Conservation (phyloP, 2,113 vertebrate genomes). For the Equus przewalskii region DNA sequence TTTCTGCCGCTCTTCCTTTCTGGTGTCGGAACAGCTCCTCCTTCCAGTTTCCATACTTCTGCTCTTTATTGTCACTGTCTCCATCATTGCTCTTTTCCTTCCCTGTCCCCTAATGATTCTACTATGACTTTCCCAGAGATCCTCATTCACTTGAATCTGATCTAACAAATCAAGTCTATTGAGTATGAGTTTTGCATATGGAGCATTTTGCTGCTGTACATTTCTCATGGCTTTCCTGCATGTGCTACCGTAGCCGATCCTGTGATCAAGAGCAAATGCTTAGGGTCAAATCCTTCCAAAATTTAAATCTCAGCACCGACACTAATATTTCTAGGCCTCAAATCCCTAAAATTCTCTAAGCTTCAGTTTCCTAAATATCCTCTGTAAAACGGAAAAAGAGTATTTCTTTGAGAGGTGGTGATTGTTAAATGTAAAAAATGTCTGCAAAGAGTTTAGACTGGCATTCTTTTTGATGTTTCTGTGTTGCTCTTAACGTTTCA, state of each 20-base stretch:
- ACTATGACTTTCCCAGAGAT: not conserved
- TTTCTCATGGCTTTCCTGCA: not conserved
- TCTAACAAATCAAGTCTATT: not conserved
- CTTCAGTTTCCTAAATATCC: not conserved
- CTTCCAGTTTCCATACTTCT: not conserved
- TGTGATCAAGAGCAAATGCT: not conserved
- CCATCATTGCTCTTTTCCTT: not conserved
- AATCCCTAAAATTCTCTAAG: not conserved
- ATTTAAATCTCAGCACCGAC: not conserved
- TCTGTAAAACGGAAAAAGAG: not conserved
- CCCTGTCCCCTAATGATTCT: not conserved
- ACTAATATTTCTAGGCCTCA: not conserved
- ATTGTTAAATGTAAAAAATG: slow-evolving; percentile 18
- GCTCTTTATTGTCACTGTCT: not conserved
- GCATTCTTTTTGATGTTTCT: not conserved
- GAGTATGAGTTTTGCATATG: not conserved
- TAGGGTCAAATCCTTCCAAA: not conserved
- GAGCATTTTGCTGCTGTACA: not conserved
- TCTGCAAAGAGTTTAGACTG: not conserved
- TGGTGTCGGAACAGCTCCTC: not conserved
- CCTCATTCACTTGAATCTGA: not conserved
- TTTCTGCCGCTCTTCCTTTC: not conserved
- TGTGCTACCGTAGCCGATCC: not conserved
- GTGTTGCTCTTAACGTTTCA: not conserved
- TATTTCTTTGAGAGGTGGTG: not conserved